Conservation (phyloP, 2,113 vertebrate species). For the Oncorhynchus mykiss region DNA sequence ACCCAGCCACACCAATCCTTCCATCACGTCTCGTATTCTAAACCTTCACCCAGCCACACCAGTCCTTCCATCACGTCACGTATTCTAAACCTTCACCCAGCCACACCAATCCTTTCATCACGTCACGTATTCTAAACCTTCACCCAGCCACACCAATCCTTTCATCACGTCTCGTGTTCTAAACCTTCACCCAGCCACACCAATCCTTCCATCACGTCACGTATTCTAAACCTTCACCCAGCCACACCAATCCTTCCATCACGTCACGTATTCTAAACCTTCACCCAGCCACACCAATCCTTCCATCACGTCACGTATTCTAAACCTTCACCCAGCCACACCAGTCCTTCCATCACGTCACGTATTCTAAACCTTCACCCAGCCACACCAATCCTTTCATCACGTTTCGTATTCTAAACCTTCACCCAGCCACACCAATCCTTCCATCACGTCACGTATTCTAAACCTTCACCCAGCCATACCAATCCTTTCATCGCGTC, state of each 20-base stretch:
- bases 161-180: neutral
- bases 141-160: neutral
- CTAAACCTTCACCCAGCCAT: no score
- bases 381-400: neutral
- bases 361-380: neutral
- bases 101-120: neutral
- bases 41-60: neutral
- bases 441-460: neutral
- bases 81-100: no score
- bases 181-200: neutral
- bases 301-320: neutral
- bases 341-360: neutral
- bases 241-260: neutral
- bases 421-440: neutral
- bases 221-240: no score
- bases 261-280: no score
- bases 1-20: neutral
- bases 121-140: no score
- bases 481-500: neutral
- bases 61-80: neutral
- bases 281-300: neutral
- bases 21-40: neutral
- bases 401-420: neutral
- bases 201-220: neutral
- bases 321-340: no score